A percentile compares a stretch with the other conserved stretches of the same genome.
Conservation (phyloP, 92 coral and sea anemone genomes). For the Porites cylindrica region DNA sequence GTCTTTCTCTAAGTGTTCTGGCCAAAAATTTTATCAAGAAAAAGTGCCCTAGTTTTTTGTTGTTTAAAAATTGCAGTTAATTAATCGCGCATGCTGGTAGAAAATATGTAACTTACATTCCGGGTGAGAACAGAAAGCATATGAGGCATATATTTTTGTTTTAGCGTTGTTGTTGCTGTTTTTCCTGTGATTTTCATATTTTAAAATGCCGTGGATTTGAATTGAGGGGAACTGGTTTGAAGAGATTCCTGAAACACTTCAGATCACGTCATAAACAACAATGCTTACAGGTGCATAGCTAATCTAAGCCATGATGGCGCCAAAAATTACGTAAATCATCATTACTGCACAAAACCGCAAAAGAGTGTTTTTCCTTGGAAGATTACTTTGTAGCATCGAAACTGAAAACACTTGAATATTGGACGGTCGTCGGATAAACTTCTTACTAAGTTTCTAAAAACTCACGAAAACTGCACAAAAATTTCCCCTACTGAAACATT, state of each 20-base stretch:
- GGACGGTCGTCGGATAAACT: background rate
- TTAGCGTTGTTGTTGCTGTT: too few relatives aligned
- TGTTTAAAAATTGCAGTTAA: too few relatives aligned
- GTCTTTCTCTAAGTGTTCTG: too few relatives aligned
- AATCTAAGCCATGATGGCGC: background rate
- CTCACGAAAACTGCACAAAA: background rate
- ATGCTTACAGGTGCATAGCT: background rate
- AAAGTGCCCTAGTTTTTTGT: background rate
- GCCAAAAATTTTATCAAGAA: background rate
- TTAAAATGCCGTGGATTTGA: too few relatives aligned
- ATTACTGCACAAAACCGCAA: background rate
- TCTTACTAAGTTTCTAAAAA: background rate
- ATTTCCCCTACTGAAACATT: background rate
- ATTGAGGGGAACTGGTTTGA: background rate
- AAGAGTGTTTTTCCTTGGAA: background rate
- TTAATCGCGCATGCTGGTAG: background rate
- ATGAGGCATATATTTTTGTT: too few relatives aligned
- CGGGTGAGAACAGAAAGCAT: background rate
- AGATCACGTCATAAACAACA: background rate
- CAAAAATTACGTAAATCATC: background rate
- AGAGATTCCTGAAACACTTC: too few relatives aligned
- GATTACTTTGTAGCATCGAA: constrained; percentile 1
- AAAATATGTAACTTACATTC: too few relatives aligned
- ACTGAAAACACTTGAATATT: background rate
- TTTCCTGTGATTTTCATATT: too few relatives aligned